These are phyloP conservation scores for Lordiphosa clarofinis DNA, from an alignment of 1,140 invertebrate genomes.

Conservation along the genomic window DNA sequence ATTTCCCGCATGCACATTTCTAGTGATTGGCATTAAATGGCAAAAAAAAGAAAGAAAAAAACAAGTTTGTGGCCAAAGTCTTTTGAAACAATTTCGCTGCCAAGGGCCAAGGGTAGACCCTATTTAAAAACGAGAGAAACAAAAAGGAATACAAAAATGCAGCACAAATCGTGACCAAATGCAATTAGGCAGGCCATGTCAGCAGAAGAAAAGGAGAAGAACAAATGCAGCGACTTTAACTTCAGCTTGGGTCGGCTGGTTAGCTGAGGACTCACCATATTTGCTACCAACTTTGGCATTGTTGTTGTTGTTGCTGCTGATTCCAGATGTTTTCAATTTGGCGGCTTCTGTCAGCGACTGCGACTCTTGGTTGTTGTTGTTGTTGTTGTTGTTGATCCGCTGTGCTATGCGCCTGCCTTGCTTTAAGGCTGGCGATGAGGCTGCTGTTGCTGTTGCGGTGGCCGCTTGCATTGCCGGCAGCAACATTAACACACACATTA, in stretches of 20 bases:
- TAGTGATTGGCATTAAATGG: constrained; percentile 55
- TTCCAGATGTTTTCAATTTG: constrained; percentile 19
- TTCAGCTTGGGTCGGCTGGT: constrained; percentile 20
- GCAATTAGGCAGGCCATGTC: constrained; percentile 58
- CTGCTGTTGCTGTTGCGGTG: constrained; percentile 12
- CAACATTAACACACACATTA: constrained; percentile 34
- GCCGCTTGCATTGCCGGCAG: constrained; percentile 46
- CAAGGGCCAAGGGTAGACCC: constrained; percentile 70
- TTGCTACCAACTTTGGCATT: constrained; percentile 53
- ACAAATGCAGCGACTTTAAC: constrained; percentile 16
- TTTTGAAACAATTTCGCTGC: constrained; percentile 68
- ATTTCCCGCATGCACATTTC: constrained; percentile 30
- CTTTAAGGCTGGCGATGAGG: constrained; percentile 13
- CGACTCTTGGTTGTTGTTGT: constrained; percentile 13
- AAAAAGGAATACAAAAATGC: constrained; percentile 37
- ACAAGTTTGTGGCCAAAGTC: constrained; percentile 65
- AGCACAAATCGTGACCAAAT: constrained; percentile 67
- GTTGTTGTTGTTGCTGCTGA: constrained; percentile 17
- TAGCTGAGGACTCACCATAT: constrained; percentile 63
- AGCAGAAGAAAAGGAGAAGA: constrained; percentile 1
- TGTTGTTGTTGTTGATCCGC: constrained; percentile 32
- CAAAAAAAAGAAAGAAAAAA: constrained; percentile 1
- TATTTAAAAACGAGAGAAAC: constrained; percentile 31
- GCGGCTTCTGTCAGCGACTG: constrained; percentile 7
- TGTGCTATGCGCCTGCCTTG: constrained; percentile 22